Evolutionary conservation across 2,888 invertebrate species (phyloP).

Genomic region (Sarcophaga rosellei): DNA sequence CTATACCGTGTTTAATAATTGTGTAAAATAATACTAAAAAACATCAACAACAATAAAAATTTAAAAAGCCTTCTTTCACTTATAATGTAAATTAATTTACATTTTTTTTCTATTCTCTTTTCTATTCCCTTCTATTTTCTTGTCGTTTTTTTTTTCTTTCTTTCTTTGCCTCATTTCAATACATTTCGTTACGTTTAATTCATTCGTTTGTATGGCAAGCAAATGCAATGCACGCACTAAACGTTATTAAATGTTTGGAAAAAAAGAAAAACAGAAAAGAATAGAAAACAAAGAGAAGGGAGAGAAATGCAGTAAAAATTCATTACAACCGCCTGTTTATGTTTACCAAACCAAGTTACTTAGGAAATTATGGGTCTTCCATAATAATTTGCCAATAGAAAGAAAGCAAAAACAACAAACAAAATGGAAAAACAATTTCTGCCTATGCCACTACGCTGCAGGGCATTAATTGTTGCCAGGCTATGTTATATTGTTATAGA

Average conservation of each 20-base stretch:
- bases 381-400: not conserved
- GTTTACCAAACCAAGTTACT: not conserved
- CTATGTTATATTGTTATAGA: not conserved
- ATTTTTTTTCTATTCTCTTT: slow-evolving; percentile 6
- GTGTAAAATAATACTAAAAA: not conserved
- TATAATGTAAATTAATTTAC: slow-evolving; percentile 64
- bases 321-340: slow-evolving; percentile 19
- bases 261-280: not conserved
- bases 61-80: slow-evolving; percentile 56
- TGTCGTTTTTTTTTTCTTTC: not conserved
- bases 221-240: slow-evolving; percentile 30
- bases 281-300: not conserved
- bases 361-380: not conserved
- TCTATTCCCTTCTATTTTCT: not conserved
- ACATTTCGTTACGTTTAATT: not conserved
- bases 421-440: not conserved
- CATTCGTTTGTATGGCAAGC: not conserved
- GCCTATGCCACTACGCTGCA: no score
- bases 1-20: not conserved
- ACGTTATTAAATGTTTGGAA: not conserved
- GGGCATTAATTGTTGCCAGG: not conserved
- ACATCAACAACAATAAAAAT: not conserved
- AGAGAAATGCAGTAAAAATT: not conserved
- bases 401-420: not conserved
- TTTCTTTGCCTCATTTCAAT: not conserved